These are phyloP conservation scores for Drosophila macrospina DNA, from an alignment of 2,888 invertebrate species.

Conservation along the genomic window DNA sequence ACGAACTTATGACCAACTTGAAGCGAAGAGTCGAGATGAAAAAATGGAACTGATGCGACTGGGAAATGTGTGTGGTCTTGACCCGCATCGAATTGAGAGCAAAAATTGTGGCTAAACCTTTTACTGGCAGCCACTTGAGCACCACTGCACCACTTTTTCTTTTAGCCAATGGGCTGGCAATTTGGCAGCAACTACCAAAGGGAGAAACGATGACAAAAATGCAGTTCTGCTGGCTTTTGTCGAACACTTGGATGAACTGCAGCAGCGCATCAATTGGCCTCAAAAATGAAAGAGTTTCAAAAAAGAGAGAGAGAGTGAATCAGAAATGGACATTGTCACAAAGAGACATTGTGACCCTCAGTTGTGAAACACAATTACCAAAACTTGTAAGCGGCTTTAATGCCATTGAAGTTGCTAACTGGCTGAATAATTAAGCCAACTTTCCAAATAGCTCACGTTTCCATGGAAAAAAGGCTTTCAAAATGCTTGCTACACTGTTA, in stretches of 20 bases:
- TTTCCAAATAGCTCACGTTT: no score
- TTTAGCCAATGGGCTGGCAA: slow-evolving; percentile 3
- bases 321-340: not conserved
- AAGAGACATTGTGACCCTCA: not conserved
- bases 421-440: no score
- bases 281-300: slow-evolving; percentile 10
- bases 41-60: not conserved
- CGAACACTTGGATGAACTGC: slow-evolving; percentile 37
- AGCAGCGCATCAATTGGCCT: slow-evolving; percentile 27
- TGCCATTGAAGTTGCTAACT: slow-evolving; percentile 1
- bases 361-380: not conserved
- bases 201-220: slow-evolving; percentile 37
- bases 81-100: not conserved
- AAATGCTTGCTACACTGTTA: no score
- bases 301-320: slow-evolving; percentile 4
- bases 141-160: slow-evolving; percentile 27
- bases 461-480: no score
- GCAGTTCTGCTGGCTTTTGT: slow-evolving; percentile 30
- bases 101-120: slow-evolving; percentile 14
- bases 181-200: slow-evolving; percentile 13
- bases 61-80: not conserved
- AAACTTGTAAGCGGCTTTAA: slow-evolving; percentile 4
- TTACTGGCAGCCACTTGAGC: slow-evolving; percentile 35
- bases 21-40: not conserved
- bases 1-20: not conserved